phyloP scores from a whole-genome alignment of 2,888 invertebrate species.

The Sthenelais limicola region DNA sequence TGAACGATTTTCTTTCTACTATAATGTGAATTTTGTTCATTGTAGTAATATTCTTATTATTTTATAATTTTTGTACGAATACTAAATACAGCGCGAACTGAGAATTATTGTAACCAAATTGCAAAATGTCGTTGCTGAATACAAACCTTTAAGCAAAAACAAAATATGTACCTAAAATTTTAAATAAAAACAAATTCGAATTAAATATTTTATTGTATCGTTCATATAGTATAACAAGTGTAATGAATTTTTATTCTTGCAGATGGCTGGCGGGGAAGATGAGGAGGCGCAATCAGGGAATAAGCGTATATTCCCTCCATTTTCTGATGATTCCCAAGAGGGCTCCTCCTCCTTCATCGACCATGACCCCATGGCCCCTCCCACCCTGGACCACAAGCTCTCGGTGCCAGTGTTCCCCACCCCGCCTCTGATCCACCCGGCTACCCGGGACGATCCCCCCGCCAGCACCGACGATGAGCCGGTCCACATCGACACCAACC shows the following conservation, averaged over 20 bases:
- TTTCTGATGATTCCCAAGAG: neutral
- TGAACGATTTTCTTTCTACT: no score
- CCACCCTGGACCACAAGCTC: neutral
- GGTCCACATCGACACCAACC: no score
- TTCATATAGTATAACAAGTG: no score
- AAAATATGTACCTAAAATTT: no score
- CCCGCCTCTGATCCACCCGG: neutral
- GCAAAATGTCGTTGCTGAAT: no score
- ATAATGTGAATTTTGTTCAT: no score
- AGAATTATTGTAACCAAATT: neutral
- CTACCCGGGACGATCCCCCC: neutral
- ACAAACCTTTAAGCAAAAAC: no score
- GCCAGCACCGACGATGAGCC: conserved; percentile 16
- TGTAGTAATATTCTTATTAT: no score
- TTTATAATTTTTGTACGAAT: neutral
- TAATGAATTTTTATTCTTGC: neutral
- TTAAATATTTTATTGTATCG: no score
- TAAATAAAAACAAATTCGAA: no score
- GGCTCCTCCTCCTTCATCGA: neutral
- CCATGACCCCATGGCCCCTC: neutral
- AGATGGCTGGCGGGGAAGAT: conserved; percentile 35
- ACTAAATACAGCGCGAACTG: no score
- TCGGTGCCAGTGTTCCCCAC: neutral
- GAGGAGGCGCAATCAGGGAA: conserved; percentile 7
- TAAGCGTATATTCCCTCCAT: conserved; percentile 18